Conservation (phyloP, 2,797 vertebrate genomes). For the Buceros bicornis region DNA sequence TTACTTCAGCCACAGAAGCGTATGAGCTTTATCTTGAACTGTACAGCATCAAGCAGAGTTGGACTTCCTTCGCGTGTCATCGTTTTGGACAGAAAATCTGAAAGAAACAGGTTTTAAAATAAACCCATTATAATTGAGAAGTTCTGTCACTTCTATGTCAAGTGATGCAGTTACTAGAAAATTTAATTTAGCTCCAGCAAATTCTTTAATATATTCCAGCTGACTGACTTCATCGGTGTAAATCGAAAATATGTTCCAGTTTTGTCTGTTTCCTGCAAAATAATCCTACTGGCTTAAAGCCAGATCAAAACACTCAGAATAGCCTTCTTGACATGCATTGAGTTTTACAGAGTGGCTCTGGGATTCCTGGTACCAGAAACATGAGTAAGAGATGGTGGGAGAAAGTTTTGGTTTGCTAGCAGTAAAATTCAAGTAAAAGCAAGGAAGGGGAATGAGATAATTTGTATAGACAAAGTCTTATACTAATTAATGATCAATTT, state of each 20-base stretch:
- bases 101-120: conserved; percentile 25
- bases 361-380: neutral
- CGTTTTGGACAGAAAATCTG: neutral
- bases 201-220: conserved; percentile 70
- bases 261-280: conserved; percentile 11
- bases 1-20: conserved; percentile 3
- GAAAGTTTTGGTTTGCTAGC: neutral
- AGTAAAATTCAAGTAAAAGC: neutral
- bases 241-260: conserved; percentile 48
- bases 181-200: conserved; percentile 69
- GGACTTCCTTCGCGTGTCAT: neutral
- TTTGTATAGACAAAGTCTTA: neutral
- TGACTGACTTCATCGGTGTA: conserved; percentile 54
- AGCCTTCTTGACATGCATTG: neutral
- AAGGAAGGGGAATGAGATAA: neutral
- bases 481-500: rapidly evolving
- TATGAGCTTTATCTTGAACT: neutral
- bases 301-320: neutral
- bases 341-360: neutral
- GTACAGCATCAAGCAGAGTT: neutral
- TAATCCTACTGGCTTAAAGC: neutral
- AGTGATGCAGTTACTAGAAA: conserved; percentile 70
- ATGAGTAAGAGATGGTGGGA: neutral
- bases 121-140: conserved; percentile 5
- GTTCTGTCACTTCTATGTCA: conserved; percentile 41